Percentiles rank a stretch among this genome's conserved stretches.
phyloP scores from a whole-genome alignment of 2,888 invertebrate species.

The Yponomeuta evonymella region DNA sequence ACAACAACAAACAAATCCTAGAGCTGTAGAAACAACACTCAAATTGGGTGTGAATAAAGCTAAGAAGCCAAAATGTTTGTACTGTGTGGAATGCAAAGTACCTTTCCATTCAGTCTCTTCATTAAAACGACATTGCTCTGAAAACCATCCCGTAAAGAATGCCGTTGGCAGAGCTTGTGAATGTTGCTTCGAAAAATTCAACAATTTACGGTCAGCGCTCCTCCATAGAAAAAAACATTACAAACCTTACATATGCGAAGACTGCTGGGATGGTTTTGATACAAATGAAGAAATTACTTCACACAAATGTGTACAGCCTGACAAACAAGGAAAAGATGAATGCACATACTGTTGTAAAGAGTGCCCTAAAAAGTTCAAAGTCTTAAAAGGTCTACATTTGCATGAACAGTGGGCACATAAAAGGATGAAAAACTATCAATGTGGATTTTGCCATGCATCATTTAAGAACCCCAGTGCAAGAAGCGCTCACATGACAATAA shows the following conservation, averaged over 20 bases:
- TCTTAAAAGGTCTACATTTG: constrained; percentile 61
- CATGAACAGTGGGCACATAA: constrained; percentile 69
- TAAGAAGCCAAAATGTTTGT: constrained; percentile 33
- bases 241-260: constrained; percentile 61
- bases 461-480: constrained; percentile 66
- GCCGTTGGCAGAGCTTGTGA: constrained; percentile 58
- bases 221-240: constrained; percentile 60
- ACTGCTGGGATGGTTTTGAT: constrained; percentile 66
- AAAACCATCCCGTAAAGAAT: constrained; percentile 51
- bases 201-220: constrained; percentile 60
- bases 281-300: constrained; percentile 38
- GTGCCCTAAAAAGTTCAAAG: constrained; percentile 70
- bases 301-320: constrained; percentile 43
- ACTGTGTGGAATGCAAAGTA: constrained; percentile 63
- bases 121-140: constrained; percentile 51
- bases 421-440: constrained; percentile 62
- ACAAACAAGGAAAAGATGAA: not conserved
- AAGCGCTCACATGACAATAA: constrained; percentile 63
- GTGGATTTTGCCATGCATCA: constrained; percentile 65
- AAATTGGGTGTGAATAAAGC: not conserved
- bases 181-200: constrained; percentile 65
- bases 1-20: not conserved
- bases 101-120: constrained; percentile 45
- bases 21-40: constrained; percentile 24
- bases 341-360: constrained; percentile 46